Evolutionary conservation across 2,797 vertebrate genomes (phyloP), one percentile per base, ranked within the genome.

Genomic region (Tauraco hartlaubi): DNA sequence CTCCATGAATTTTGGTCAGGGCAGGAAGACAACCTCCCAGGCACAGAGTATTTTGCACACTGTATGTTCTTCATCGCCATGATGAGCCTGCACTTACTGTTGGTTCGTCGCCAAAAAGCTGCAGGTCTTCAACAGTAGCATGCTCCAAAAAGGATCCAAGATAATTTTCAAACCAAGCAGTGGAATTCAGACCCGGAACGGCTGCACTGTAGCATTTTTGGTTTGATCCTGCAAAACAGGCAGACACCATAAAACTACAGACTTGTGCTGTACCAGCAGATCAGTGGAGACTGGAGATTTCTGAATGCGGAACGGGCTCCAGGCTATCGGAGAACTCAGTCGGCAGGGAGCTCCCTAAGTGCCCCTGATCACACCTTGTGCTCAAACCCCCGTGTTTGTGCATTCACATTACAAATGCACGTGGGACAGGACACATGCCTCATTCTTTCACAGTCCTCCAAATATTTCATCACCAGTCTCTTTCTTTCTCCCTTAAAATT

Each of bases 131-230:
- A 20, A 64, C 54, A 3, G 84, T 82, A 73, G 95, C 88, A 9
- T 81, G 79, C 18, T 95, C 95, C 92, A 97, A 20, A 15, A 97
- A 97, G 52, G 90, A 92, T 7, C 85, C 94, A 13, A 97, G 64
- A 6, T 72, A 97, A 59, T 90, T 92, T 35, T 52, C 25, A 35
- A 97, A 88, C 97, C 97, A 97, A 49, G 95, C 79, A 0, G 92
- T 93, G 54, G 97, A 93, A 41, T 91, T 97, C 43, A 93, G 86
- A 7, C 37, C 13, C 3, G 76, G 93, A 28, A 48, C 0, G 1
- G 76, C 35, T 58, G 72, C 58, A 6, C 17, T 91, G 84, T 89
- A 95, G 63, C 96, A 97, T 1, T 80, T 95, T 56, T 73, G 91
- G 4, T 35, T 74, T 51, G 86, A 89, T 29, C 41, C 96, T 97